Percentiles rank a stretch among this genome's conserved stretches.
phyloP scores from a whole-genome alignment of 2,797 vertebrate species.

The Hippocampus kuda region DNA sequence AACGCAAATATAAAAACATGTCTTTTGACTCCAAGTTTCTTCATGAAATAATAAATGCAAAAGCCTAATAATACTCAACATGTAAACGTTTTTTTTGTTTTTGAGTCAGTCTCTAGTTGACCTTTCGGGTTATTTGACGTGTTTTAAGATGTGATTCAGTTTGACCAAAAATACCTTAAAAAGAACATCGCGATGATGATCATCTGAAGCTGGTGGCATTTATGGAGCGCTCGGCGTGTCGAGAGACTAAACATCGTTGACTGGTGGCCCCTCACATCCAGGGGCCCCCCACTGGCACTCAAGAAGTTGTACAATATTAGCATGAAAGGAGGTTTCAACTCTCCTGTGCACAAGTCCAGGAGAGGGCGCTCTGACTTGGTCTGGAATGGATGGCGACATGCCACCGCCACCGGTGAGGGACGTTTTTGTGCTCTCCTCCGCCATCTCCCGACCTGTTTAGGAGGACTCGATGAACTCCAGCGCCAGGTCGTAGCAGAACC shows the following conservation, averaged over 20 bases:
- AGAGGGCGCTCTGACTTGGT: not conserved
- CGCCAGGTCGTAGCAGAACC: conserved; percentile 93
- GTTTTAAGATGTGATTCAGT: not conserved
- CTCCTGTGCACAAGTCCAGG: conserved; percentile 11
- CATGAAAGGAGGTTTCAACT: conserved; percentile 28
- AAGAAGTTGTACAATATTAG: conserved; percentile 50
- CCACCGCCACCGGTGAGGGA: not conserved
- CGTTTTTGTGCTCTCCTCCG: conserved; percentile 27
- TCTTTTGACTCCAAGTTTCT: conserved; percentile 33
- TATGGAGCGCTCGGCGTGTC: conserved; percentile 39
- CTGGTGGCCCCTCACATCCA: conserved; percentile 44
- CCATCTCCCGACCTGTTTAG: conserved; percentile 58
- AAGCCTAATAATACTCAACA: conserved; percentile 12
- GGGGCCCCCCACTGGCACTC: conserved; percentile 47
- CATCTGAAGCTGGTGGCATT: conserved; percentile 17
- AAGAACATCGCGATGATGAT: not conserved
- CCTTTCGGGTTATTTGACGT: not conserved
- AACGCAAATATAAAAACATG: conserved; percentile 31
- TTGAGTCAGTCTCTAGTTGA: conserved; percentile 10
- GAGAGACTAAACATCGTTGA: conserved; percentile 35
- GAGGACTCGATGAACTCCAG: conserved; percentile 94
- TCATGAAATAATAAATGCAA: conserved; percentile 20
- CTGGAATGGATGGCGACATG: not conserved
- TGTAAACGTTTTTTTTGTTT: conserved; percentile 30
- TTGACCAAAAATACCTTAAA: not conserved